phyloP scores from a whole-genome alignment of 2,113 vertebrate genomes.

The Poeciliopsis retropinna region DNA sequence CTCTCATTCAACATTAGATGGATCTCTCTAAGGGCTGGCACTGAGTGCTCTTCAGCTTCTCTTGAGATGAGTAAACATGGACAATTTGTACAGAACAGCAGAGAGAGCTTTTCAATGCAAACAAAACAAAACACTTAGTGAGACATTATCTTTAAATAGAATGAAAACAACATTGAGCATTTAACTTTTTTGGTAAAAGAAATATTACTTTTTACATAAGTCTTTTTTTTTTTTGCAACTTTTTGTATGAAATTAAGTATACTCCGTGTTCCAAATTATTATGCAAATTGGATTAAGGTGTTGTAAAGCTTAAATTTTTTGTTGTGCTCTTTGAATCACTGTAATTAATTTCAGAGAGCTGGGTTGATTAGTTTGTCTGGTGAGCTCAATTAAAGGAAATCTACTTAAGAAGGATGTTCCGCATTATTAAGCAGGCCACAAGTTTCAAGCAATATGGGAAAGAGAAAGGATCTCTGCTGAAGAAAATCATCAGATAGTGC shows the following conservation, averaged over 20 bases:
- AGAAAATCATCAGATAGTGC: too few species aligned
- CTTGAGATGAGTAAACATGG: slow-evolving; percentile 63
- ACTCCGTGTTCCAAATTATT: neutral
- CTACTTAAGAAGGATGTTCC: too few species aligned
- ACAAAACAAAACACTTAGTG: slow-evolving; percentile 1
- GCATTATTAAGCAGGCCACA: too few species aligned
- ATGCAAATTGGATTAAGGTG: too few species aligned
- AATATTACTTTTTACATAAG: too few species aligned
- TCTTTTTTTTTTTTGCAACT: neutral
- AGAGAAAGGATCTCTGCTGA: too few species aligned
- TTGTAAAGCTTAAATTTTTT: too few species aligned
- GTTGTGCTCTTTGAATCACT: too few species aligned
- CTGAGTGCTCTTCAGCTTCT: slow-evolving; percentile 41
- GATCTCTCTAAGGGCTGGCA: slow-evolving; percentile 47
- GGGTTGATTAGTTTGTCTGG: too few species aligned
- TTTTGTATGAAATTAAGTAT: neutral
- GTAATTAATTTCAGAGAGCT: too few species aligned
- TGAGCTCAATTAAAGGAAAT: too few species aligned
- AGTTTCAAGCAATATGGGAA: too few species aligned
- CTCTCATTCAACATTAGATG: slow-evolving; percentile 52
- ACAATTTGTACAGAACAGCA: slow-evolving; percentile 43
- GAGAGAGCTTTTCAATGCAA: slow-evolving; percentile 23
- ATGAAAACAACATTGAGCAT: neutral
- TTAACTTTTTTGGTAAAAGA: neutral
- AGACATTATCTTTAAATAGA: neutral